Percentiles rank a stretch among this genome's conserved stretches.
Conservation (phyloP, 2,888 invertebrate genomes). For the Mechanitis mazaeus region DNA sequence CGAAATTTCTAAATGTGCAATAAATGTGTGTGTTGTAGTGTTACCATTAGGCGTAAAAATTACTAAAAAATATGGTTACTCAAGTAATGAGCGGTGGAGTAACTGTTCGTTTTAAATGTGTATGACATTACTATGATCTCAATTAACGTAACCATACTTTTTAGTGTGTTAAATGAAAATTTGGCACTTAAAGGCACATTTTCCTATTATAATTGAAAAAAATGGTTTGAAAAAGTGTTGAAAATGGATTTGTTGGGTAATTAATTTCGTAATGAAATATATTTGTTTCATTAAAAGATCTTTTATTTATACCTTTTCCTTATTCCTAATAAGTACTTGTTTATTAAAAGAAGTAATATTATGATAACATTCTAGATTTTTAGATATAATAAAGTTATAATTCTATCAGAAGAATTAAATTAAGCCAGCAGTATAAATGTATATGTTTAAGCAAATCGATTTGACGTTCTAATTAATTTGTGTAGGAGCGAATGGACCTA, state of each 20-base stretch:
- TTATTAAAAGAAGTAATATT: too few relatives aligned
- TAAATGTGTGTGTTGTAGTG: conserved; percentile 78
- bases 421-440: too few relatives aligned
- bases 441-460: too few relatives aligned
- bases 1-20: conserved; percentile 78
- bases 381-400: too few relatives aligned
- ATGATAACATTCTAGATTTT: too few relatives aligned
- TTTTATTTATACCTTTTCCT: conserved; percentile 48
- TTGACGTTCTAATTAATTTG: too few relatives aligned
- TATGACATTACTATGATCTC: conserved; percentile 59
- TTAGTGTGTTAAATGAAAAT: conserved; percentile 67
- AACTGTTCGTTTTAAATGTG: conserved; percentile 32
- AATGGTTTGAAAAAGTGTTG: conserved; percentile 75
- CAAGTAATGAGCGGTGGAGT: conserved; percentile 24
- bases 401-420: too few relatives aligned
- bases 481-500: too few relatives aligned
- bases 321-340: not conserved
- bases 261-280: conserved; percentile 78
- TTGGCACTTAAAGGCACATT: conserved; percentile 77
- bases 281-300: conserved; percentile 73
- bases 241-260: conserved; percentile 78
- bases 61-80: conserved; percentile 51
- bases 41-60: conserved; percentile 75
- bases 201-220: conserved; percentile 71
- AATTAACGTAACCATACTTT: conserved; percentile 59